Evolutionary conservation across 2,888 invertebrate genomes (phyloP).

Genomic region (Drosophila siamana): DNA sequence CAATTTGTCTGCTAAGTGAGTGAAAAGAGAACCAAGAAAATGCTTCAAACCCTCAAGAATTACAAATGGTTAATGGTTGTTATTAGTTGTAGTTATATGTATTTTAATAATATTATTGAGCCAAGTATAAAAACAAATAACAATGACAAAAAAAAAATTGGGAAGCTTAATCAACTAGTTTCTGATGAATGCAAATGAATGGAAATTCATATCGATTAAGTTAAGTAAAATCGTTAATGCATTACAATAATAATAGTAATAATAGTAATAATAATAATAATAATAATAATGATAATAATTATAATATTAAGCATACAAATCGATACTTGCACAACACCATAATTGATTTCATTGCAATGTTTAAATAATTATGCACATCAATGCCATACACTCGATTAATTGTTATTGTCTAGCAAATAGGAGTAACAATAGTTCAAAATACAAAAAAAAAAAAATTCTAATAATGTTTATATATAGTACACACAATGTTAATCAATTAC

Average conservation of each 20-base stretch:
- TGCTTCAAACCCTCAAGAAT: too few relatives aligned
- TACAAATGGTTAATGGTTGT: too few relatives aligned
- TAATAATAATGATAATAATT: slow-evolving; percentile 29
- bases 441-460: slow-evolving; percentile 35
- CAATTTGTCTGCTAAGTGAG: too few relatives aligned
- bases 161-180: slow-evolving; percentile 56
- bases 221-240: slow-evolving; percentile 40
- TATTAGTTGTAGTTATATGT: slow-evolving; percentile 46
- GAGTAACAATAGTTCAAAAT: slow-evolving; percentile 44
- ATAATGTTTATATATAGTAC: slow-evolving; percentile 49
- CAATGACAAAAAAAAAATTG: slow-evolving; percentile 67
- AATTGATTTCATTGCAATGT: slow-evolving; percentile 29
- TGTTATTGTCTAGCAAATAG: slow-evolving; percentile 37
- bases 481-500: slow-evolving; percentile 27
- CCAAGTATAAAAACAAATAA: slow-evolving; percentile 78
- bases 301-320: slow-evolving; percentile 4
- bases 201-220: slow-evolving; percentile 41
- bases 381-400: slow-evolving; percentile 13
- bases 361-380: slow-evolving; percentile 46
- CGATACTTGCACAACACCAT: slow-evolving; percentile 53
- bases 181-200: slow-evolving; percentile 27
- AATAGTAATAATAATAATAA: slow-evolving; percentile 5
- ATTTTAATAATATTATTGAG: slow-evolving; percentile 66
- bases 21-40: too few relatives aligned
- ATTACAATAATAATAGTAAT: slow-evolving; percentile 29